These are phyloP conservation scores for Colletes gigas DNA, from an alignment of 1,140 invertebrate species.

Conservation along the genomic window DNA sequence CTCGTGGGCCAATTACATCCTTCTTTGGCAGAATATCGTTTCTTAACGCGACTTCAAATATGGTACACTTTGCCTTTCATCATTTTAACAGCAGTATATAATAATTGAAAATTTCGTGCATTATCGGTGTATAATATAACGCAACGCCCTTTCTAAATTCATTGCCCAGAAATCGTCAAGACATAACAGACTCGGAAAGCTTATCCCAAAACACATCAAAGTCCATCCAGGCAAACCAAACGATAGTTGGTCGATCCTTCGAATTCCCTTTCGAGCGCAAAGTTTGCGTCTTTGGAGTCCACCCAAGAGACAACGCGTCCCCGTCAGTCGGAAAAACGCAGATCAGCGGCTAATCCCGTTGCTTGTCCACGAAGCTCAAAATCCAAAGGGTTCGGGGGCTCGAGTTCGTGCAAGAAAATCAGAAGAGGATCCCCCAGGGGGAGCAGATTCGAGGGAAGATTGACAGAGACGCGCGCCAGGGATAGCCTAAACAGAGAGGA, in stretches of 20 bases:
- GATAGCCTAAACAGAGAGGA: conserved; percentile 5
- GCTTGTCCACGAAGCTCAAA: neutral
- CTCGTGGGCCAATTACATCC: too few relatives aligned
- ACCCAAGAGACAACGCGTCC: neutral
- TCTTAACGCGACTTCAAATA: too few relatives aligned
- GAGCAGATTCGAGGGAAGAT: neutral
- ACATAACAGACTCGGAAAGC: too few relatives aligned
- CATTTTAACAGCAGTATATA: too few relatives aligned
- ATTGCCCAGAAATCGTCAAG: too few relatives aligned
- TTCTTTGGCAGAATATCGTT: too few relatives aligned
- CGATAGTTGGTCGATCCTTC: neutral
- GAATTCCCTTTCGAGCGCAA: neutral
- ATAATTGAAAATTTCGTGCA: too few relatives aligned
- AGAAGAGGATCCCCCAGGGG: neutral
- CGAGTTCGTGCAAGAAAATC: conserved; percentile 30
- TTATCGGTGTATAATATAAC: too few relatives aligned
- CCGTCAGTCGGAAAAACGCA: neutral
- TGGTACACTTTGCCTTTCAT: too few relatives aligned
- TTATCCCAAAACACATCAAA: too few relatives aligned
- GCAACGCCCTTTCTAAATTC: too few relatives aligned
- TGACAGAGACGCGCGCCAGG: neutral
- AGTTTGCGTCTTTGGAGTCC: neutral
- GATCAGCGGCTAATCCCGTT: neutral
- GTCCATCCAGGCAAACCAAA: neutral
- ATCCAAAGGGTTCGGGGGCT: neutral